These are phyloP conservation scores for Pelvicachromis taeniatus DNA, from an alignment of 2,113 vertebrate species.

Conservation along the genomic window DNA sequence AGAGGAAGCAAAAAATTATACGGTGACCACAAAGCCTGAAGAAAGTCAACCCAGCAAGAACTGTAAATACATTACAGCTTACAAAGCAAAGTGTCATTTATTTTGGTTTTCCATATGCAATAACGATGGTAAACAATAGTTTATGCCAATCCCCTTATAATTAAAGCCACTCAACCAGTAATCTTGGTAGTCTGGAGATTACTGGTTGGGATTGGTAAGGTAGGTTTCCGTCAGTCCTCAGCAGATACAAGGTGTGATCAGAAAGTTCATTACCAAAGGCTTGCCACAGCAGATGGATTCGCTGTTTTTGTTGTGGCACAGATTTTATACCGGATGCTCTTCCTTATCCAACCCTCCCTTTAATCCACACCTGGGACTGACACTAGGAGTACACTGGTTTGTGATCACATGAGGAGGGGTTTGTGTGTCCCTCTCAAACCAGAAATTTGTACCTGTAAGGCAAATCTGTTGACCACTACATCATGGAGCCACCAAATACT, in stretches of 20 bases:
- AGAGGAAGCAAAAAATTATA: neutral
- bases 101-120: neutral
- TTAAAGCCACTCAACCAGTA: neutral
- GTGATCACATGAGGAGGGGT: neutral
- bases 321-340: neutral
- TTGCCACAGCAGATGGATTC: neutral
- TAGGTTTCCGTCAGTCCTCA: neutral
- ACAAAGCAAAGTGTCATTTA: neutral
- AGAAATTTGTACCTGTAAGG: neutral
- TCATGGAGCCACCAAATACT: neutral
- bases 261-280: neutral
- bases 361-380: neutral
- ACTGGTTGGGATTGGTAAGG: neutral
- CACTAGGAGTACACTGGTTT: neutral
- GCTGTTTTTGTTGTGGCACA: neutral
- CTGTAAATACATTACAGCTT: neutral
- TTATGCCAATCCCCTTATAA: neutral
- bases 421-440: neutral
- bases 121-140: neutral
- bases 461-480: neutral
- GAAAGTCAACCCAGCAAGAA: neutral
- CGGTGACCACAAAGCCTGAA: neutral
- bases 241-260: neutral
- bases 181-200: neutral
- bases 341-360: neutral